Evolutionary conservation across 2,797 vertebrate genomes (phyloP), one percentile per base, ranked within the genome.

Genomic region (Arremon aurantiirostris): DNA sequence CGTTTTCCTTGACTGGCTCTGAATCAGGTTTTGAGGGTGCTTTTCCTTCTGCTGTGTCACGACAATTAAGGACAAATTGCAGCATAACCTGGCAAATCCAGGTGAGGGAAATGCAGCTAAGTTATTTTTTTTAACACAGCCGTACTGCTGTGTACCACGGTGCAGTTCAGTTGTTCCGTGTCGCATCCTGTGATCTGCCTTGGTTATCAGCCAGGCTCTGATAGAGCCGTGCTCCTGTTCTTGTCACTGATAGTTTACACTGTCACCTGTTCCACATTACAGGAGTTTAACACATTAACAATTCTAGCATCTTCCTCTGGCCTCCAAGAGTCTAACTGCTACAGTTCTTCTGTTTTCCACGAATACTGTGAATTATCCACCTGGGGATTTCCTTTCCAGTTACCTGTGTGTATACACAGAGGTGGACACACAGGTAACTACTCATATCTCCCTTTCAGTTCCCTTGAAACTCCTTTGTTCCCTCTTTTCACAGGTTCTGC

Each of bases 101-200:
- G 61, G 39, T 73, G 49, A 12, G 32, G 10, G 46, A 20, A 19
- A 37, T 8, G 34, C 35, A 46, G 53, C 68, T 5, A 11, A n/a
- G 19, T n/a, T 28, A 0, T 11, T 55, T 39, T 39, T 72, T 32
- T 52, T 19, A 7, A 26, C 12, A 1, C 18, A 39, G 42, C 14
- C 68, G 2, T 27, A 11, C 7, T 4, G 12, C 70, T 12, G 23
- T 1, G 14, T n/a, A 6, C 14, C 34, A 6, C 27, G 2, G 15
- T 26, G 41, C 30, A 49, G 30, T 22, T 23, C 26, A 17, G 1
- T 22, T 9, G 46, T 7, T 49, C 7, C 0, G 3, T 14, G 5
- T 19, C 8, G 17, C 3, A 4, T 32, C 46, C 59, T 17, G 7
- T 13, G 6, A 37, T 34, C 27, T 42, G 63, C 32, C 49, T 0